Evolutionary conservation across 1,140 invertebrate species (phyloP).

Genomic region (Brachionus plicatilis): DNA sequence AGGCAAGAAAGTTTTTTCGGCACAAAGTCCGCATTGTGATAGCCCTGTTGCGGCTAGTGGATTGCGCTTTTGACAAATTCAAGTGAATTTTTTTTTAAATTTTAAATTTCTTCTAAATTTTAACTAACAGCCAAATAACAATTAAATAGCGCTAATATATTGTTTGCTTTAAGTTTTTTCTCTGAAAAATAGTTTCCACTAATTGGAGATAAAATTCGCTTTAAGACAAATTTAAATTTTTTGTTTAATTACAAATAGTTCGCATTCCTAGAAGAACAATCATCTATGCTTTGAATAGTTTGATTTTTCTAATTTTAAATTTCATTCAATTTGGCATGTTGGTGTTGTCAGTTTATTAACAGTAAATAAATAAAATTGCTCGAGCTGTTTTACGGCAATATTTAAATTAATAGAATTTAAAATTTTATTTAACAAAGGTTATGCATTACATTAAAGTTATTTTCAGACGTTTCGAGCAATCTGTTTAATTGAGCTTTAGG

Average conservation of each 20-base stretch:
- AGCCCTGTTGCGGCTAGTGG: not conserved
- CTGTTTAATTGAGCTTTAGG: not conserved
- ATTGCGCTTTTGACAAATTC: slow-evolving; percentile 21
- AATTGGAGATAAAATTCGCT: not conserved
- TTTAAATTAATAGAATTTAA: not conserved
- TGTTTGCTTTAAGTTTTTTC: not conserved
- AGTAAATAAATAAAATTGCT: not conserved
- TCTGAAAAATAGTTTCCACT: not conserved
- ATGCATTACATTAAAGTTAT: not conserved
- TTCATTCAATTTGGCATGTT: not conserved
- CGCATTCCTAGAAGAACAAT: not conserved
- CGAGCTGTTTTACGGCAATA: not conserved
- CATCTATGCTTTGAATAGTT: not conserved
- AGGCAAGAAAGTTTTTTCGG: slow-evolving; percentile 22
- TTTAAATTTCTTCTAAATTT: not conserved
- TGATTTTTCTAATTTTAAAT: not conserved
- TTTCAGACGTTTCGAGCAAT: not conserved
- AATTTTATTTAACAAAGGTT: not conserved
- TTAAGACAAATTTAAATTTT: not conserved
- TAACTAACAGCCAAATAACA: not conserved
- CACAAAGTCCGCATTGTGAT: slow-evolving; percentile 32
- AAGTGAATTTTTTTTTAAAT: not conserved
- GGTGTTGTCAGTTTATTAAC: not conserved
- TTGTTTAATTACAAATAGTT: slow-evolving; percentile 13
- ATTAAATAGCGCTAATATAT: not conserved